phyloP scores from a whole-genome alignment of 2,797 vertebrate genomes.

The Pteropus rufus region DNA sequence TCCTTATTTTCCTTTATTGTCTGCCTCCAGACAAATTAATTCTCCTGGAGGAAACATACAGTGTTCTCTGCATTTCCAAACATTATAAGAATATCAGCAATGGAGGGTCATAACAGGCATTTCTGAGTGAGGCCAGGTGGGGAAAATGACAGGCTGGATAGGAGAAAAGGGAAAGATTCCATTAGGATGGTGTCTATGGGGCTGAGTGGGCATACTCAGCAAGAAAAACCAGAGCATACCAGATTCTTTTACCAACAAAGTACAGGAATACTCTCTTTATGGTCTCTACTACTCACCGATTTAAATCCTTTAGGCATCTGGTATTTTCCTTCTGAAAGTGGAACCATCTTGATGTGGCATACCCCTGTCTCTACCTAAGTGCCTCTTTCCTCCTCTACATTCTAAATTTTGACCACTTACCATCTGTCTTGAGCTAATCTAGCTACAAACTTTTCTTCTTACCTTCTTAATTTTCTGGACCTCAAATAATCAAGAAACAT shows the following conservation, averaged over 20 bases:
- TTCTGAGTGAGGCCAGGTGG: neutral
- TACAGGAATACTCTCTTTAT: neutral
- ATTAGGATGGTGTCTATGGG: neutral
- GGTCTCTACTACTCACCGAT: neutral
- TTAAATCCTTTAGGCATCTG: neutral
- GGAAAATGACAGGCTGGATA: neutral
- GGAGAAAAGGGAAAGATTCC: neutral
- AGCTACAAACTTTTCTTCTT: constrained; percentile 22
- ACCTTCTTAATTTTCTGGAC: constrained; percentile 40
- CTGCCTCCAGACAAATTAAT: neutral
- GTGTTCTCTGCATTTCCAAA: neutral
- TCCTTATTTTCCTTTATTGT: neutral
- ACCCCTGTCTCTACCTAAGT: neutral
- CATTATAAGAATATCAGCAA: neutral
- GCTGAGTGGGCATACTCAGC: neutral
- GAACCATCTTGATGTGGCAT: neutral
- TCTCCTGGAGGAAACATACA: neutral
- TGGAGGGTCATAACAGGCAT: neutral
- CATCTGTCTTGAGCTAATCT: neutral
- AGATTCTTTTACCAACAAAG: neutral
- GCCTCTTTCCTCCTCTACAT: neutral
- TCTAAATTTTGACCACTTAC: neutral
- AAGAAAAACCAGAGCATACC: neutral
- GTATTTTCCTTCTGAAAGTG: neutral
- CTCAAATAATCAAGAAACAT: constrained; percentile 47